A percentile compares a stretch with the other conserved stretches of the same genome.
Evolutionary conservation across 2,113 vertebrate species (phyloP).

Genomic region (Ammodytes dubius): DNA sequence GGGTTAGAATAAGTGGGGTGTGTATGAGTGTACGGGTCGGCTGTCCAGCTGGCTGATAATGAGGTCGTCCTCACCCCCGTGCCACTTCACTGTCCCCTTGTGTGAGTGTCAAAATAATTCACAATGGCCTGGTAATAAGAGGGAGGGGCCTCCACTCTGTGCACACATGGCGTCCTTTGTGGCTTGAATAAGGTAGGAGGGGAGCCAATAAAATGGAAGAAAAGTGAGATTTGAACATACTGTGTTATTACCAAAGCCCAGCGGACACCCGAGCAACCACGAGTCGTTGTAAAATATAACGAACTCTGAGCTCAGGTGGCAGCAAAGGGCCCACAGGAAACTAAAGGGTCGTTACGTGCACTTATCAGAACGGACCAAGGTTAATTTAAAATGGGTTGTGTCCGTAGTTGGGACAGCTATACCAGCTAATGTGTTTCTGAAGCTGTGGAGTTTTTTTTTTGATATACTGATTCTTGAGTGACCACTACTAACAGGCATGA

Average conservation of each 20-base stretch:
- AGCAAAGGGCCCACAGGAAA: slow-evolving; percentile 6
- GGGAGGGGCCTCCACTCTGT: slow-evolving; percentile 45
- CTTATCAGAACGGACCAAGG: slow-evolving; percentile 52
- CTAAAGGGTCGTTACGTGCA: slow-evolving; percentile 18
- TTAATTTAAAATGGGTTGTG: slow-evolving; percentile 9
- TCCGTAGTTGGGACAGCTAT: slow-evolving; percentile 19
- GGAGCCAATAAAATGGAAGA: slow-evolving; percentile 34
- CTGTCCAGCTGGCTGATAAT: slow-evolving; percentile 75
- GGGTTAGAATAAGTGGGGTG: slow-evolving; percentile 15
- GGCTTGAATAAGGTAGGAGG: slow-evolving; percentile 31
- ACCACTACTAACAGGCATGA: not conserved
- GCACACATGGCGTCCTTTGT: slow-evolving; percentile 48
- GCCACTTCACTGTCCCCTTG: slow-evolving; percentile 53
- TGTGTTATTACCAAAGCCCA: slow-evolving; percentile 24
- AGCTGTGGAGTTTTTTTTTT: slow-evolving; percentile 2
- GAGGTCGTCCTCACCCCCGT: slow-evolving; percentile 61
- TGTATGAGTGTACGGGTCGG: not conserved
- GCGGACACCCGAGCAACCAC: not conserved
- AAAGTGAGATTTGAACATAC: slow-evolving; percentile 41
- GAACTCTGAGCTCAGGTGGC: slow-evolving; percentile 46
- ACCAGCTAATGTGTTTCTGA: slow-evolving; percentile 26
- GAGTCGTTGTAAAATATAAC: slow-evolving; percentile 40
- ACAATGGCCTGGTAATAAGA: slow-evolving; percentile 71
- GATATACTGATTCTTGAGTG: not conserved
- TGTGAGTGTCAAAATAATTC: slow-evolving; percentile 59